Evolutionary conservation across 1,140 invertebrate genomes (phyloP), one percentile per base, ranked within the genome.

Genomic region (Drosophila simulans): DNA sequence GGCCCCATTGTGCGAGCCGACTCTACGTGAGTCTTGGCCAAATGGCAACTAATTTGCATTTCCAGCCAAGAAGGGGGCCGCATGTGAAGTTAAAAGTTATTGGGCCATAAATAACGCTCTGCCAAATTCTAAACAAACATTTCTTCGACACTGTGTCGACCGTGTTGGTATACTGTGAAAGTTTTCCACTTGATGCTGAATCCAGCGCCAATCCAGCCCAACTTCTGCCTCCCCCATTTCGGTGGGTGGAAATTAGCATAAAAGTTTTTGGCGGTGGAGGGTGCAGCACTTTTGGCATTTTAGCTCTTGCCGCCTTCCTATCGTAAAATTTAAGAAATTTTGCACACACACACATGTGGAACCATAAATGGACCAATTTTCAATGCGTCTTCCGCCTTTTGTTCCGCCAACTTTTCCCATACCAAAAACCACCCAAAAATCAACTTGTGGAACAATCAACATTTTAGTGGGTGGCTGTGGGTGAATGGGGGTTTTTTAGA

Each of bases 81-180:
- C 83, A 85, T 86, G 83, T 76, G 83, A 88, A 86, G 82, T 86
- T 88, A 82, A 86, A 86, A 88, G 83, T 86, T 86, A 86, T 86
- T 86, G 83, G 83, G 65, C 83, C 83, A 86, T 86, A 86, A 86
- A 86, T 88, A 86, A 86, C 83, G 83, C 79, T 62, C 59, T 74
- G 83, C 75, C 79, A 75, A 86, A 86, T 86, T 86, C 83, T 86
- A 88, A 86, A 86, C 79, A 86, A 86, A 86, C 83, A 86, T 88
- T 88, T 88, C 49, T 49, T 53, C 75, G 81, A 66, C 80, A 70
- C 64, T 57, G 63, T 83, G 70, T 54, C 70, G 66, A 71, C 64
- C 31, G 31, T 31, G 79, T 48, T 64, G 66, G 66, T 35, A 70
- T 54, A 62, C 74, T 82, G 83, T 69, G 83, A 86, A 86, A 88